These are phyloP conservation scores for Diglossa cyanea DNA, from an alignment of 2,797 vertebrate genomes.

Conservation along the genomic window DNA sequence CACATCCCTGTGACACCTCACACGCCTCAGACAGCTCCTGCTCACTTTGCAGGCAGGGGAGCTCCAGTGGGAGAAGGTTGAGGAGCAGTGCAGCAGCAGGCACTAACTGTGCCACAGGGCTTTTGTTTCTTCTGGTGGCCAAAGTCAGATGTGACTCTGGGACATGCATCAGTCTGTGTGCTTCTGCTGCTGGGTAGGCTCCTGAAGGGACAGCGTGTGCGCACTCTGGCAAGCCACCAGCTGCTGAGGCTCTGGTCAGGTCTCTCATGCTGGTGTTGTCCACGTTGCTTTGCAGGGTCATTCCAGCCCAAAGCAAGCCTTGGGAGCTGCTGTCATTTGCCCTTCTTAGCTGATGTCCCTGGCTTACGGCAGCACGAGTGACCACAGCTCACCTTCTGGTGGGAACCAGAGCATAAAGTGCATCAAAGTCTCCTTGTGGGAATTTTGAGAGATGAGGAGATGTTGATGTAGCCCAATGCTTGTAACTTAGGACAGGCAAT, in stretches of 20 bases:
- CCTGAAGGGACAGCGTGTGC: not conserved
- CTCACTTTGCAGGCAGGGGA: not conserved
- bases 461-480: not conserved
- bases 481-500: not conserved
- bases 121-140: not conserved
- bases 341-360: not conserved
- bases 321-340: not conserved
- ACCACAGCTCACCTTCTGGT: not conserved
- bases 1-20: not conserved
- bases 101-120: not conserved
- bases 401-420: not conserved
- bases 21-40: not conserved
- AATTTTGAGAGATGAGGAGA: not conserved
- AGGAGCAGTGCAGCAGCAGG: not conserved
- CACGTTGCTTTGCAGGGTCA: not conserved
- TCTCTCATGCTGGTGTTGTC: accelerated
- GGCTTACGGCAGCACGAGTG: not conserved
- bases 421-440: not conserved
- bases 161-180: not conserved
- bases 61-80: not conserved
- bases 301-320: not conserved
- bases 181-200: not conserved
- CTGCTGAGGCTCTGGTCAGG: not conserved
- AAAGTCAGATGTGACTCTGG: not conserved
- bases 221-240: not conserved